phyloP scores from a whole-genome alignment of 2,888 invertebrate genomes.

The Tillus elongatus region DNA sequence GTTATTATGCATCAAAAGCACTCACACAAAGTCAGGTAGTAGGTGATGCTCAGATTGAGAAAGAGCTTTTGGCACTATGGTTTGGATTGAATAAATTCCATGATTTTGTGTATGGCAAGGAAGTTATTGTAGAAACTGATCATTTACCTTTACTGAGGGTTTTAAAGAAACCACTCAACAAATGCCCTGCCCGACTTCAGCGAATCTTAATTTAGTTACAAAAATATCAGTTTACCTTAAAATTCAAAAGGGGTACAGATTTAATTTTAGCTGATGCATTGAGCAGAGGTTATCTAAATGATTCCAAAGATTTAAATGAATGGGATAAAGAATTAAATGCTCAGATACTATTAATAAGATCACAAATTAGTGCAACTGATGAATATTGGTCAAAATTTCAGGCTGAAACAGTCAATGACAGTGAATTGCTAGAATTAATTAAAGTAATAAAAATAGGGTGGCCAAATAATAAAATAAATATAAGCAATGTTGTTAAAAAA shows the following conservation, averaged over 20 bases:
- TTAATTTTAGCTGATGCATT: slow-evolving; percentile 17
- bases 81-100: slow-evolving; percentile 26
- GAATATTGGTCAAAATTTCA: no score
- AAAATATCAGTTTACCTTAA: no score
- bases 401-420: no score
- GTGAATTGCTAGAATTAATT: no score
- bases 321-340: no score
- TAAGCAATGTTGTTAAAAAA: slow-evolving; percentile 1
- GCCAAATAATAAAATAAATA: slow-evolving; percentile 10
- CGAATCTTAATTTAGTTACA: slow-evolving; percentile 16
- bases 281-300: slow-evolving; percentile 12
- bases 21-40: slow-evolving; percentile 26
- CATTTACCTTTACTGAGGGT: slow-evolving; percentile 32
- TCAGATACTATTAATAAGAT: no score
- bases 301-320: slow-evolving; percentile 11
- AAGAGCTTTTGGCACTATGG: slow-evolving; percentile 28
- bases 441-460: slow-evolving; percentile 10
- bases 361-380: no score
- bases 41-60: no score
- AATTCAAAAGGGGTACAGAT: slow-evolving; percentile 18
- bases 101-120: slow-evolving; percentile 28
- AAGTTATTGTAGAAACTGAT: no score
- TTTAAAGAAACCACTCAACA: no score
- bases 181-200: slow-evolving; percentile 17
- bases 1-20: slow-evolving; percentile 31